Evolutionary conservation across 2,888 invertebrate genomes (phyloP), one percentile per base, ranked within the genome.

Genomic region (Drosophila rubida): DNA sequence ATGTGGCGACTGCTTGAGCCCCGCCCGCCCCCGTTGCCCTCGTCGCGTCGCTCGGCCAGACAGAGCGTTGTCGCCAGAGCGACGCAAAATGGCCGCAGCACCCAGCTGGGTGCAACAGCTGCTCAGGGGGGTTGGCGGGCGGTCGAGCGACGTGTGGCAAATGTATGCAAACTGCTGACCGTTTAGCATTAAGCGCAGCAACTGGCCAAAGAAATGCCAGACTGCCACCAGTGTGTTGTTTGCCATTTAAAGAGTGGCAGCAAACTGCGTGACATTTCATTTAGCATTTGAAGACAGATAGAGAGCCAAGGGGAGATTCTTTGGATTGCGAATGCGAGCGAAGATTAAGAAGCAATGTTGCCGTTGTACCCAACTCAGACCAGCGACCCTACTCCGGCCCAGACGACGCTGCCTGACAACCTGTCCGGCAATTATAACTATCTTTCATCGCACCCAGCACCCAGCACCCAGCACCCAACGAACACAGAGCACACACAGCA

Each of bases 31-130:
- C 9, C 30, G 27, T 39, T 5, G 25, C 14, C 39, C 11, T 25
- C 3, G 19, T 37, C 5, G 8, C 13, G 14, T 6, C 35, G n/a
- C 4, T 9, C 11, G 13, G 16, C 8, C 8, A 25, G 25, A 25
- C n/a, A 44, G 51, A 55, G 74, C 42, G 78, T 45, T 75, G 74
- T 78, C 62, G 74, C 78, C 78, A 78, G 68, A 73, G 67, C 67
- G 68, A 41, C 68, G 57, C 78, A 66, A 62, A 74, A 74, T 59
- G 62, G 74, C 49, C 78, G 19, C 46, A 57, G 55, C 42, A 37
- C 45, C 78, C 68, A 14, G 59, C 75, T 57, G 78, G 46, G 53
- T 30, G 35, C 25, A 71, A 71, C 71, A 74, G 57, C 66, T 66
- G 72, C 37, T n/a, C n/a, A n/a, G n/a, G n/a, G n/a, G n/a, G n/a